phyloP scores from a whole-genome alignment of 2,888 invertebrate genomes.

The Himalopsyche anomala region DNA sequence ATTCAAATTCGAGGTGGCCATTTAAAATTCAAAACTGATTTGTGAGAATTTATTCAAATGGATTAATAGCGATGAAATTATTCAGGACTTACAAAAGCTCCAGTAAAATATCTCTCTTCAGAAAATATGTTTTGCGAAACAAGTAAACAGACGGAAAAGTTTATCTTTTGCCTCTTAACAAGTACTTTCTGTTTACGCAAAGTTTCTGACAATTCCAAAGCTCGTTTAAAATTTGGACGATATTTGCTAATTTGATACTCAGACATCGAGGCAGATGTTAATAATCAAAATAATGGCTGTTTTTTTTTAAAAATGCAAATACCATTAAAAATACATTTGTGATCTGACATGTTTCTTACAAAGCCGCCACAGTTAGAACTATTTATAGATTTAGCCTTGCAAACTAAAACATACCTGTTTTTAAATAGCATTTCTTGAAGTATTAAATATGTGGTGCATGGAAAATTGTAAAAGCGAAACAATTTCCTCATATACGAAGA shows the following conservation, averaged over 20 bases:
- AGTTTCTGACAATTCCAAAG: constrained; percentile 2
- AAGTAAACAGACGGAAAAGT: constrained; percentile 25
- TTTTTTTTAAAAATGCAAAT: too few relatives aligned
- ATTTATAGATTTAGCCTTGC: too few relatives aligned
- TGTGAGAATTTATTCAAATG: constrained; percentile 44
- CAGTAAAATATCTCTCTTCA: background rate
- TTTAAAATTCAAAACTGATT: constrained; percentile 5
- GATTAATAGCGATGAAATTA: constrained; percentile 35
- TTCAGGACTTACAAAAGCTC: constrained; percentile 26
- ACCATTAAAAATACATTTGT: too few relatives aligned
- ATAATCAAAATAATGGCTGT: background rate
- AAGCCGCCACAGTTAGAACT: too few relatives aligned
- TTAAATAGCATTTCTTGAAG: too few relatives aligned
- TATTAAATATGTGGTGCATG: too few relatives aligned
- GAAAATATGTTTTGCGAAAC: constrained; percentile 6
- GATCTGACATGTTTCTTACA: too few relatives aligned
- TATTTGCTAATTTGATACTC: constrained; percentile 1
- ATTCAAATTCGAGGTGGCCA: background rate
- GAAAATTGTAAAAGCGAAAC: too few relatives aligned
- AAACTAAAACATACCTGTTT: too few relatives aligned
- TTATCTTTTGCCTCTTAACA: constrained; percentile 3
- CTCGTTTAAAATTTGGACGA: background rate
- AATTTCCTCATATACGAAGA: too few relatives aligned
- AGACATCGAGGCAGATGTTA: background rate
- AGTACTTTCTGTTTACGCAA: constrained; percentile 5